Evolutionary conservation across 64 coral and sea anemone species (phyloP).

Genomic region (Hydrozoanthus tunicans): DNA sequence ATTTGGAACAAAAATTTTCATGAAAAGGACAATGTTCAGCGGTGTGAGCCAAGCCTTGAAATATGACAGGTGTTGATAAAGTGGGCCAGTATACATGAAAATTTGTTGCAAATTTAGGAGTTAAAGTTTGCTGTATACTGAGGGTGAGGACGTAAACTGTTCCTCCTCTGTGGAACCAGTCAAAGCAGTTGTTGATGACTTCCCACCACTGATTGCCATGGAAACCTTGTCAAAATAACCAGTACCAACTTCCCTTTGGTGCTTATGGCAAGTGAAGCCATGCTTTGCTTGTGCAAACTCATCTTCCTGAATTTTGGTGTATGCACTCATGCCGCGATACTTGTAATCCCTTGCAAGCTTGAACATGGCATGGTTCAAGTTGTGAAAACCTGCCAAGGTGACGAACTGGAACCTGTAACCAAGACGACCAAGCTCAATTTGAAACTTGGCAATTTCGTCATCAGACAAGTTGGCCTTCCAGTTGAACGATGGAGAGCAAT

Average conservation of each 20-base stretch:
- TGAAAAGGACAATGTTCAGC: too few species aligned
- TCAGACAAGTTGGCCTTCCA: constrained; percentile 98
- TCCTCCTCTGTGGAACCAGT: constrained; percentile 95
- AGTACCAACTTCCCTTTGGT: constrained; percentile 97
- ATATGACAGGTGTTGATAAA: too few species aligned
- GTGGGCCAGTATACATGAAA: background rate
- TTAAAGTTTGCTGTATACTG: constrained; percentile 42
- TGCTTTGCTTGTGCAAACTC: constrained; percentile 90
- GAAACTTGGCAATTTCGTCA: constrained; percentile 91
- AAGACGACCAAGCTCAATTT: constrained; percentile 87
- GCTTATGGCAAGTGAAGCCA: constrained; percentile 98
- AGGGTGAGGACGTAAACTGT: constrained; percentile 74
- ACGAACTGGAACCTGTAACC: constrained; percentile 99
- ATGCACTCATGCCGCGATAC: constrained; percentile 90
- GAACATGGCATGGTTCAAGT: constrained; percentile 97
- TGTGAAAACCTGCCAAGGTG: constrained; percentile 95
- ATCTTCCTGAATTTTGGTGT: constrained; percentile 96
- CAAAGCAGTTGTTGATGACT: constrained; percentile 88
- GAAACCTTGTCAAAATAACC: constrained; percentile 91
- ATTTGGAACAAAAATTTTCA: too few species aligned
- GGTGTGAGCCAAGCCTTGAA: too few species aligned
- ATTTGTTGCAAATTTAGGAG: background rate
- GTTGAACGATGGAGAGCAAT: constrained; percentile 99
- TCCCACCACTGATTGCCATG: constrained; percentile 97
- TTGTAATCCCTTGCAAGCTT: constrained; percentile 95